Evolutionary conservation across 2,888 invertebrate genomes (phyloP).

Genomic region (Pterostichus niger): DNA sequence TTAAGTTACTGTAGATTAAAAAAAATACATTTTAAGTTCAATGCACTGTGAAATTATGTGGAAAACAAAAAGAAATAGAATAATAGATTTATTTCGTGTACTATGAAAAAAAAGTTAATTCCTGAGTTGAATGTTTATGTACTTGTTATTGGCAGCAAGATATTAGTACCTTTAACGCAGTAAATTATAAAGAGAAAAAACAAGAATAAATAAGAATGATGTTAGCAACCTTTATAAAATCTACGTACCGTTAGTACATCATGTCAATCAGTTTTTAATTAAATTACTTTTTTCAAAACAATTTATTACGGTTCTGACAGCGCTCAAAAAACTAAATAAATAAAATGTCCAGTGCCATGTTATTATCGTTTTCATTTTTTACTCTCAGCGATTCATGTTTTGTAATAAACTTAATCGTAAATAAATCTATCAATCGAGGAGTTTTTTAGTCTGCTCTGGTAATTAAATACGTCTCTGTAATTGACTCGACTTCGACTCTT

Average conservation of each 20-base stretch:
- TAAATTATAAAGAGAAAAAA: constrained; percentile 18
- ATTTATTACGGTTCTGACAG: constrained; percentile 54
- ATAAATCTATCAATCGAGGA: constrained; percentile 59
- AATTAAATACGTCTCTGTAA: constrained; percentile 62
- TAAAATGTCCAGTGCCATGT: constrained; percentile 58
- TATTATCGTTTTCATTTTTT: constrained; percentile 60
- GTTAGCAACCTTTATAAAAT: constrained; percentile 20
- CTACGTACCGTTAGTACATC: constrained; percentile 43
- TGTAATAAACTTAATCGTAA: constrained; percentile 63
- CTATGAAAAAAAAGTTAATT: constrained; percentile 28
- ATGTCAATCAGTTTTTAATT: constrained; percentile 49
- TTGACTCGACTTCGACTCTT: constrained; percentile 20
- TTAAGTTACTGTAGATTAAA: no score
- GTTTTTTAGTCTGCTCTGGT: constrained; percentile 46
- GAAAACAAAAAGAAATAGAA: constrained; percentile 1
- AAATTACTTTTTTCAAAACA: constrained; percentile 44
- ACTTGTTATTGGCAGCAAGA: constrained; percentile 28
- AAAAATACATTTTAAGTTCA: no score
- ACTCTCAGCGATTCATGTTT: constrained; percentile 49
- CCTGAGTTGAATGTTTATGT: background rate
- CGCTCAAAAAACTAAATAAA: constrained; percentile 50
- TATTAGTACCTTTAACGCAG: constrained; percentile 21
- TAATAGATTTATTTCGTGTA: constrained; percentile 21
- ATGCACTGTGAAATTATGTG: no score
- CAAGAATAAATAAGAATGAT: background rate